Evolutionary conservation across 2,888 invertebrate genomes (phyloP).

Genomic region (Dyspetes luteomarginatus): DNA sequence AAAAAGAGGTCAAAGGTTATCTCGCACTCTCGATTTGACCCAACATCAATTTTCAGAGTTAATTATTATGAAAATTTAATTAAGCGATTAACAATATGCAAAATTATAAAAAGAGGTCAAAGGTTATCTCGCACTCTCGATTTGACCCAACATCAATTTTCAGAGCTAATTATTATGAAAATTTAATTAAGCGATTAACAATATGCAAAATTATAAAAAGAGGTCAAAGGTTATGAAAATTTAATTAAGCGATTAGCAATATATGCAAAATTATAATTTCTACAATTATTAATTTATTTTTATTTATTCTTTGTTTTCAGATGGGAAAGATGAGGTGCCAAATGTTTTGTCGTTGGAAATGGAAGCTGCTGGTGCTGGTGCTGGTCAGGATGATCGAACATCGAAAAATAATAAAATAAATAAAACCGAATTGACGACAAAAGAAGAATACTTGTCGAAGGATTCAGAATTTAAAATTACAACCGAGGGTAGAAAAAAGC

Average conservation of each 20-base stretch:
- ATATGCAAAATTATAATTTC: background rate
- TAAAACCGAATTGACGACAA: constrained; percentile 16
- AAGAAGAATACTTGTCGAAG: constrained; percentile 64
- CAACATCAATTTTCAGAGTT: too few relatives aligned
- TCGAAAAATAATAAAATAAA: constrained; percentile 58
- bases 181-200: too few relatives aligned
- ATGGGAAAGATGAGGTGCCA: constrained; percentile 67
- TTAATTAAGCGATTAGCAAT: background rate
- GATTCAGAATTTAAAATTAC: constrained; percentile 67
- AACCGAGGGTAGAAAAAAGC: constrained; percentile 76
- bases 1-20: too few relatives aligned
- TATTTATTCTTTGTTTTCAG: constrained; percentile 44
- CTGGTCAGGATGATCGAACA: constrained; percentile 3
- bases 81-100: too few relatives aligned
- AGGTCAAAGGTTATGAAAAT: background rate
- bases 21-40: too few relatives aligned
- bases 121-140: too few relatives aligned
- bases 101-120: too few relatives aligned
- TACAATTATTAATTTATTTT: constrained; percentile 17
- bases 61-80: too few relatives aligned
- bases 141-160: too few relatives aligned
- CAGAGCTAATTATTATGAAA: too few relatives aligned
- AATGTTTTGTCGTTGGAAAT: constrained; percentile 69
- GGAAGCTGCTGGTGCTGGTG: constrained; percentile 18
- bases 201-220: too few relatives aligned